Evolutionary conservation across 2,113 vertebrate genomes (phyloP), one percentile per base, ranked within the genome.

Genomic region (Carlito syrichta): DNA sequence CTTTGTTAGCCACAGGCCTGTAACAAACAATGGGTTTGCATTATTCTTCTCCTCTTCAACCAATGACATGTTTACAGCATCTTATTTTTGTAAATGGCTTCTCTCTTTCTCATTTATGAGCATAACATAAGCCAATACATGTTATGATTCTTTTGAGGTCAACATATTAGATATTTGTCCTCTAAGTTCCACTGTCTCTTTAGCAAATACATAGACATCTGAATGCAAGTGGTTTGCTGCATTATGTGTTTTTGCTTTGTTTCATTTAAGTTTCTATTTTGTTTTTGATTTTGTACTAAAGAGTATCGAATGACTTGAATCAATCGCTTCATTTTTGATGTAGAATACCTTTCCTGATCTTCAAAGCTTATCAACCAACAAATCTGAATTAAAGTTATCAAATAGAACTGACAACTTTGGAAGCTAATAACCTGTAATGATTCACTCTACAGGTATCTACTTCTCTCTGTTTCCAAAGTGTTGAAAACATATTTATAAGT

Each of bases 51-150:
- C 66, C 88, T 83, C 56, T 73, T 77, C 56, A 58, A 32, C 35
- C 11, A 56, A 30, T 43, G 68, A 25, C 60, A 89, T 94, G 78
- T 74, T 93, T 92, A 82, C 73, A 71, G 79, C 35, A 69, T 6
- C 6, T 78, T 85, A n/a, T 22, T 76, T 93, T 97, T 77, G 27
- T 27, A 91, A 85, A 85, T 56, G 54, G 60, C 23, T 78, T 43
- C 50, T 90, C n/a, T 63, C 32, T 94, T 79, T 92, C 45, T 96
- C 77, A 69, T 82, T 91, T 89, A 66, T 22, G 48, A 85, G 78
- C 54, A 30, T 11, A 94, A 96, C 66, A 90, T 8, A 58, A 85
- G 8, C 16, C n/a, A 56, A n/a, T 58, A 77, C 16, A 43, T 87
- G 73, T n/a, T 27, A 60, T n/a, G 25, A 30, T 54, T 62, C 38